phyloP scores from a whole-genome alignment of 2,888 invertebrate species.

The Drosophila gaucha region DNA sequence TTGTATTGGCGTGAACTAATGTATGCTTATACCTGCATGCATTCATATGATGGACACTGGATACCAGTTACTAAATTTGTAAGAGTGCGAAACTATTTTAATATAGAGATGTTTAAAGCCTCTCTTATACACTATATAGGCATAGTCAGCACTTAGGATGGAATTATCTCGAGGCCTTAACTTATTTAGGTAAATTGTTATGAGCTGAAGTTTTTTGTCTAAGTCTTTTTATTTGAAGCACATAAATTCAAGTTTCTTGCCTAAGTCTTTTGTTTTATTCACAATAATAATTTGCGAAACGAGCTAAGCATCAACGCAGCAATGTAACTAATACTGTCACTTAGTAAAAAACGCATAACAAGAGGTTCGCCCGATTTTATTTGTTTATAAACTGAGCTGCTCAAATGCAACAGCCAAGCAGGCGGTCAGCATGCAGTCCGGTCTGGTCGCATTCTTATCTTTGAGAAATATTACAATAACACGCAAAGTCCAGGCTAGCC shows the following conservation, averaged over 20 bases:
- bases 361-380: constrained; percentile 54
- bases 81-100: constrained; percentile 9
- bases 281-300: neutral
- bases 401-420: constrained; percentile 28
- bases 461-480: constrained; percentile 85
- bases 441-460: constrained; percentile 84
- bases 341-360: constrained; percentile 46
- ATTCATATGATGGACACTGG: constrained; percentile 25
- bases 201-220: neutral
- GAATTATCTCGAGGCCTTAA: neutral
- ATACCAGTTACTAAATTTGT: constrained; percentile 18
- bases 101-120: constrained; percentile 24
- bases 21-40: constrained; percentile 44
- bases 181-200: neutral
- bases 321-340: constrained; percentile 56
- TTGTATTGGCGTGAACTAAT: constrained; percentile 62
- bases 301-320: neutral
- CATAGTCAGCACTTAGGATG: neutral
- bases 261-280: constrained; percentile 28
- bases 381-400: constrained; percentile 64
- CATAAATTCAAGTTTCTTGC: no score
- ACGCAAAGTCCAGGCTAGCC: constrained; percentile 82
- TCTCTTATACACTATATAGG: neutral
- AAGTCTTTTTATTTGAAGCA: constrained; percentile 4
- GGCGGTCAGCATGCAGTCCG: constrained; percentile 42